Conservation (phyloP, 2,797 vertebrate genomes). For the Chaenodraco wilsoni region DNA sequence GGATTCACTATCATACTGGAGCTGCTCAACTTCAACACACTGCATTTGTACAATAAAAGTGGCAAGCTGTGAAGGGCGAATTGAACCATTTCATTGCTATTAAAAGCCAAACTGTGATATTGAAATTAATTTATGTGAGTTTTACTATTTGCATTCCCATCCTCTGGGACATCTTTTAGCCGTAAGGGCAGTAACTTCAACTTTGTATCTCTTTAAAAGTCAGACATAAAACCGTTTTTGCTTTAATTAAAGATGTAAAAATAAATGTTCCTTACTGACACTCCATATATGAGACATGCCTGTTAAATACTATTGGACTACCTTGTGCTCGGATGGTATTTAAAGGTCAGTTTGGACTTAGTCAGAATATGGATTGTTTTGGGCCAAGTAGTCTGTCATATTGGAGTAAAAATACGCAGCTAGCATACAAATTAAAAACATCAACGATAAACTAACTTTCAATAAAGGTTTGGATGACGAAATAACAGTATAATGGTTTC, state of each 20-base stretch:
- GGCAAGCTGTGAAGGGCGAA: slow-evolving; percentile 72
- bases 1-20: slow-evolving; percentile 44
- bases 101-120: slow-evolving; percentile 78
- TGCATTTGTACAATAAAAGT: slow-evolving; percentile 73
- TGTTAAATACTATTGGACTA: slow-evolving; percentile 54
- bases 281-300: slow-evolving; percentile 44
- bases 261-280: slow-evolving; percentile 45
- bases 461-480: slow-evolving; percentile 71
- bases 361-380: slow-evolving; percentile 60
- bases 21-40: slow-evolving; percentile 65
- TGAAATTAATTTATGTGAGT: slow-evolving; percentile 79
- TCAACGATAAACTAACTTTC: slow-evolving; percentile 77
- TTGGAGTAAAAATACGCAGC: slow-evolving; percentile 2
- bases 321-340: slow-evolving; percentile 51
- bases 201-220: slow-evolving; percentile 13
- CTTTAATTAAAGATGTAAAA: slow-evolving; percentile 5
- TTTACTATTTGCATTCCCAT: slow-evolving; percentile 74
- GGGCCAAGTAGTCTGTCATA: slow-evolving; percentile 20
- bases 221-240: slow-evolving; percentile 20
- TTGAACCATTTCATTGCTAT: slow-evolving; percentile 82
- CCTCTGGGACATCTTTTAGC: not conserved
- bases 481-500: slow-evolving; percentile 84
- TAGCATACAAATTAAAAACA: slow-evolving; percentile 74
- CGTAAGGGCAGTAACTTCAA: not conserved
- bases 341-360: slow-evolving; percentile 63